phyloP scores from a whole-genome alignment of 2,797 vertebrate genomes.

The Erpetoichthys calabaricus region DNA sequence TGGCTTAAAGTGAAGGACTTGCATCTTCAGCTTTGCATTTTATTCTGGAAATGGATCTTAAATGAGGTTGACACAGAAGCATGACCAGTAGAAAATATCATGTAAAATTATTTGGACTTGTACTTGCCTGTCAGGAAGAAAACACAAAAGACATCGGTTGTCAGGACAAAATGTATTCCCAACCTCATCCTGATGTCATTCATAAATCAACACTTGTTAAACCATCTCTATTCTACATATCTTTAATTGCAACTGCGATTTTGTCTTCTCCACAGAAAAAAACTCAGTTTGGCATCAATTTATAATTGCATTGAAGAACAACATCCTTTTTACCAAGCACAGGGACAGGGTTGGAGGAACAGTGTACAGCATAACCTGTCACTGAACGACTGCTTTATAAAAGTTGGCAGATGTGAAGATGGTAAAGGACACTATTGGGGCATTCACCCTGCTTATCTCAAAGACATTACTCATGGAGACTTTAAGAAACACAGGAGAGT shows the following conservation, averaged over 20 bases:
- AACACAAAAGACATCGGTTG: too few species aligned
- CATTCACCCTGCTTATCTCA: conserved; percentile 33
- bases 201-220: conserved; percentile 16
- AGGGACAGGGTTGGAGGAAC: conserved; percentile 39
- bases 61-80: background rate
- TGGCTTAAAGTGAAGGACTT: background rate
- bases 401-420: conserved; percentile 41
- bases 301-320: conserved; percentile 40
- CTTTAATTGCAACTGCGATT: conserved; percentile 44
- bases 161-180: too few species aligned
- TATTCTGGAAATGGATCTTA: too few species aligned
- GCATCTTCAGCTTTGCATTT: background rate
- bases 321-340: conserved; percentile 36
- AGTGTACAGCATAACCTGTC: conserved; percentile 43
- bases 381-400: conserved; percentile 48
- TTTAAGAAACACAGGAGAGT: conserved; percentile 35
- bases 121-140: too few species aligned
- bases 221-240: conserved; percentile 36
- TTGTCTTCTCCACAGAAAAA: conserved; percentile 35
- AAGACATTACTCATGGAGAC: conserved; percentile 37
- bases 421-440: conserved; percentile 46
- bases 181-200: background rate
- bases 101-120: too few species aligned
- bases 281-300: conserved; percentile 44
- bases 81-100: background rate